Percentiles rank a stretch among this genome's conserved stretches.
Conservation (phyloP, 2,888 invertebrate genomes). For the Hylaea fasciaria region DNA sequence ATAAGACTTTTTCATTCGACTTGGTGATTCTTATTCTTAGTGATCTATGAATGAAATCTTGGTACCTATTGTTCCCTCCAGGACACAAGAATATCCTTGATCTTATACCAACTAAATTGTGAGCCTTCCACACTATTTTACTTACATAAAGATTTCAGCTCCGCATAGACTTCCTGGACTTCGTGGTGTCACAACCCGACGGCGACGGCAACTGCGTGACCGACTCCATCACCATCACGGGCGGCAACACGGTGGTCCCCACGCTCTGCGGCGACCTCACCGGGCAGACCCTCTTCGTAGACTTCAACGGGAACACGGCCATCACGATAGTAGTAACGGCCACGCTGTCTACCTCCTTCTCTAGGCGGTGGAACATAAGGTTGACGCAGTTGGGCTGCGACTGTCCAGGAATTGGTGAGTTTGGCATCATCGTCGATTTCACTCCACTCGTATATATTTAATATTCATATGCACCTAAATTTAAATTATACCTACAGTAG, state of each 20-base stretch:
- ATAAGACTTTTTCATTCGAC: too few species aligned
- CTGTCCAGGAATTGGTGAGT: conserved; percentile 87
- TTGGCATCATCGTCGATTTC: neutral
- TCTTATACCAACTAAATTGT: too few species aligned
- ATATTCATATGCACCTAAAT: too few species aligned
- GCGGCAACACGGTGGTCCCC: conserved; percentile 88
- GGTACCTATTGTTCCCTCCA: too few species aligned
- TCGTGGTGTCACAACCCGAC: conserved; percentile 89
- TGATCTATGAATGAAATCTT: too few species aligned
- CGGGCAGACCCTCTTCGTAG: conserved; percentile 91
- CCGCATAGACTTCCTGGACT: conserved; percentile 90
- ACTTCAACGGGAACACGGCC: conserved; percentile 88
- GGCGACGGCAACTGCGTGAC: conserved; percentile 89
- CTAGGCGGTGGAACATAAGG: conserved; percentile 90
- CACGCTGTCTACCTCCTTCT: conserved; percentile 83
- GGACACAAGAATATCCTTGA: too few species aligned
- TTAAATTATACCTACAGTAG: too few species aligned
- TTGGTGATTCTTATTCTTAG: too few species aligned
- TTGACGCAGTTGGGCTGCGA: conserved; percentile 90
- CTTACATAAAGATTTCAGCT: conserved; percentile 84
- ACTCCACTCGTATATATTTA: too few species aligned
- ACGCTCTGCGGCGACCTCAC: conserved; percentile 92
- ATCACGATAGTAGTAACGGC: conserved; percentile 89
- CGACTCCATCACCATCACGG: conserved; percentile 89
- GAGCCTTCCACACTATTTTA: too few species aligned